A percentile compares a stretch with the other conserved stretches of the same genome.
phyloP scores from a whole-genome alignment of 2,113 vertebrate species.

The Hippocampus mohnikei region DNA sequence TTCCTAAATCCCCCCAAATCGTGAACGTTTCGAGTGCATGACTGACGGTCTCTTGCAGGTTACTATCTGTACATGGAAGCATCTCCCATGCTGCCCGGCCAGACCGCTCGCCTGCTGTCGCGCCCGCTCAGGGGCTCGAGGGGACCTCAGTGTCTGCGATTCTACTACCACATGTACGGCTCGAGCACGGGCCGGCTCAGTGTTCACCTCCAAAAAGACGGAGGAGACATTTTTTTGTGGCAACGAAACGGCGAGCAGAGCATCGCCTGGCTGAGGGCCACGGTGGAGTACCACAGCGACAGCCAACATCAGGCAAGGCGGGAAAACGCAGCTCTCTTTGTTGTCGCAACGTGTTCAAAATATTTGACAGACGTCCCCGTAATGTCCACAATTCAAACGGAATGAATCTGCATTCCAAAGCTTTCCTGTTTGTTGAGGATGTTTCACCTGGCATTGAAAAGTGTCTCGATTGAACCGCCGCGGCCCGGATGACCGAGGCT shows the following conservation, averaged over 20 bases:
- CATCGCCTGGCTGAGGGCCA: constrained; percentile 83
- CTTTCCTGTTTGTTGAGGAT: not conserved
- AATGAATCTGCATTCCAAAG: no score
- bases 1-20: no score
- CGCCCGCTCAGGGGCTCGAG: constrained; percentile 73
- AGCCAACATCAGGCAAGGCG: constrained; percentile 79
- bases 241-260: constrained; percentile 83
- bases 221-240: constrained; percentile 78
- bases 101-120: constrained; percentile 78
- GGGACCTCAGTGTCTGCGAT: constrained; percentile 82
- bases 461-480: no score
- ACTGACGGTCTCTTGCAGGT: constrained; percentile 67
- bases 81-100: constrained; percentile 83
- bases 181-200: constrained; percentile 83
- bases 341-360: no score
- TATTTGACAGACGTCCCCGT: no score
- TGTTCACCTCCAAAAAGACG: constrained; percentile 72
- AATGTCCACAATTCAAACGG: no score
- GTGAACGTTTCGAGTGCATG: not conserved
- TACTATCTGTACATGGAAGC: constrained; percentile 93
- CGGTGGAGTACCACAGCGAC: constrained; percentile 79
- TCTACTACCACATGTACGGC: constrained; percentile 95
- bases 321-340: not conserved
- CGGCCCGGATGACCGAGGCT: no score
- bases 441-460: no score